Percentiles rank a stretch among this genome's conserved stretches.
Evolutionary conservation across 2,113 vertebrate species (phyloP).

Genomic region (Pollimyrus isidori): DNA sequence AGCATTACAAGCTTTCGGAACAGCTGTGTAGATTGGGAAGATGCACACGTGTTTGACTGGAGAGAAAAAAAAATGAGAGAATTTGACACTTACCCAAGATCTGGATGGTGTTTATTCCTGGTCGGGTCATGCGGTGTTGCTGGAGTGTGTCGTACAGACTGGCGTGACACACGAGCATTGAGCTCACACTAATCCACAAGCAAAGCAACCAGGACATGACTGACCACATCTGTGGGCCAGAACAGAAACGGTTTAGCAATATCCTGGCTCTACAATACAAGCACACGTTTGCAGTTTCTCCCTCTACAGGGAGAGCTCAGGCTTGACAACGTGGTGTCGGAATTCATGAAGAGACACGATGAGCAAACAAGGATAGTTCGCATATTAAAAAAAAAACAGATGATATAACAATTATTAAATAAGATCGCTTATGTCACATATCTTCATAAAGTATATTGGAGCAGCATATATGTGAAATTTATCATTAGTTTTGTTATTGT

Average conservation of each 20-base stretch:
- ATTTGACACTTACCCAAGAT: slow-evolving; percentile 55
- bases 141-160: slow-evolving; percentile 92
- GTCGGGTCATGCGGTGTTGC: slow-evolving; percentile 90
- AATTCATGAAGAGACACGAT: not conserved
- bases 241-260: slow-evolving; percentile 35
- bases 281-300: not conserved
- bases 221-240: slow-evolving; percentile 76
- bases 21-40: not conserved
- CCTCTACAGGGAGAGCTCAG: not conserved
- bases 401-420: not conserved
- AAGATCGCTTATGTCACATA: not conserved
- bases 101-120: slow-evolving; percentile 78
- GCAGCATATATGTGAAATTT: not conserved
- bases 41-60: not conserved
- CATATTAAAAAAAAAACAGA: not conserved
- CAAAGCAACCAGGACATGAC: slow-evolving; percentile 95
- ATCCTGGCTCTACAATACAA: not conserved
- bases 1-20: not conserved
- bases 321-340: not conserved
- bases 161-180: slow-evolving; percentile 86
- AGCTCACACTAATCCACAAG: slow-evolving; percentile 93
- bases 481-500: not conserved
- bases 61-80: not conserved
- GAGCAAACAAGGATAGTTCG: not conserved
- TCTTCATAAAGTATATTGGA: not conserved